A percentile compares a stretch with the other conserved stretches of the same genome.
phyloP scores from a whole-genome alignment of 2,888 invertebrate genomes.

The Aethes cnicana region DNA sequence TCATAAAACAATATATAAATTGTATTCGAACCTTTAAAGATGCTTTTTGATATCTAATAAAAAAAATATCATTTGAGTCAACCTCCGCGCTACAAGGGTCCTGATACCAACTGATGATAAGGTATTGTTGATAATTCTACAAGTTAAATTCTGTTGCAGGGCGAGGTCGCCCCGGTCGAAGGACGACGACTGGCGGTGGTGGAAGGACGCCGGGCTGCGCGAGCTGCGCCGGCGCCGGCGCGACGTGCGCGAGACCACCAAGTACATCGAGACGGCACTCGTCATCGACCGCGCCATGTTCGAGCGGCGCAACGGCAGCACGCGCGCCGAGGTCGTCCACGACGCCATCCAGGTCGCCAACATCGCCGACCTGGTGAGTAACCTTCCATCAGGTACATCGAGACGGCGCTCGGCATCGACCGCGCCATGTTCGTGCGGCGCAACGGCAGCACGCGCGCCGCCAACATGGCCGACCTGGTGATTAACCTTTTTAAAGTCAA shows the following conservation, averaged over 20 bases:
- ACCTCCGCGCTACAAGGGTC: no score
- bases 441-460: constrained; percentile 93
- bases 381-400: constrained; percentile 86
- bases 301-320: constrained; percentile 94
- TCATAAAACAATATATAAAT: no score
- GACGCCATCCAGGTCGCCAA: constrained; percentile 98
- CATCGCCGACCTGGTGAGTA: constrained; percentile 96
- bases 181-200: constrained; percentile 66
- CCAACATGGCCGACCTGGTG: constrained; percentile 98
- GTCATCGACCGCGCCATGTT: constrained; percentile 99
- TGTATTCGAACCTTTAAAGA: no score
- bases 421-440: constrained; percentile 97
- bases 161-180: constrained; percentile 47
- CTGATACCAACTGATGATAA: no score
- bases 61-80: no score
- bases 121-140: no score
- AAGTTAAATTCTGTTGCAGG: constrained; percentile 39
- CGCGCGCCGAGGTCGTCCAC: constrained; percentile 93
- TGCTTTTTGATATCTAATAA: no score
- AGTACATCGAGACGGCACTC: constrained; percentile 97
- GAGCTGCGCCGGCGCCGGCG: constrained; percentile 75
- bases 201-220: constrained; percentile 63
- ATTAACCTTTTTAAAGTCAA: no score
- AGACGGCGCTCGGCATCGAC: constrained; percentile 97
- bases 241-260: constrained; percentile 94